Evolutionary conservation across 2,113 vertebrate genomes (phyloP), one percentile per base, ranked within the genome.

Genomic region (Oreochromis tanganicae): DNA sequence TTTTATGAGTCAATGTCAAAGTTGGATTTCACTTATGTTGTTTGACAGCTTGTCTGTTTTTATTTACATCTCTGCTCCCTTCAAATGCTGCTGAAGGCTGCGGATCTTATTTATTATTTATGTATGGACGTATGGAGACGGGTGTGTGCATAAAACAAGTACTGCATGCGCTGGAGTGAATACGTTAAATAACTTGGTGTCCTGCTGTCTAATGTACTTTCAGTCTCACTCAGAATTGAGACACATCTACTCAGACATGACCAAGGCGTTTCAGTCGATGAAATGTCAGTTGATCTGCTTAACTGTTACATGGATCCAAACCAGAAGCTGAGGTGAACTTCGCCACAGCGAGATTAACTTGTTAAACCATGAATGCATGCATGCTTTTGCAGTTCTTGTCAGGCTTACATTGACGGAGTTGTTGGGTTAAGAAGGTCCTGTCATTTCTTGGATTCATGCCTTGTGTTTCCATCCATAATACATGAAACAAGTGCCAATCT

Each of bases 401-500:
- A 63, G 73, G 41, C 82, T 90, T 32, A 34, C 82, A 29, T 84
- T 83, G 52, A 84, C 41, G 4, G 71, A 89, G 59, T 55, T 16
- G 24, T 32, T 10, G 80, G 87, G 84, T 90, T 89, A 80, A 92
- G 79, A 90, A 79, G 81, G 82, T 86, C 71, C 46, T 82, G 90
- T 91, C 59, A 83, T 86, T 88, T 87, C 85, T 88, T 88, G 79
- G 87, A 90, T 88, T 80, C 66, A 6, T 63, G 75, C 24, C 19
- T 87, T 61, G 73, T 38, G 13, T 80, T 84, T 83, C 88, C 88
- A 93, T 94, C 87, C 79, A 94, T 95, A 88, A 93, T 94, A 38
- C 86, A 95, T 94, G 85, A 91, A 93, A 93, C 84, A 80, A 92
- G 85, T 90, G 80, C 82, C 88, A 80, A 83, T 89, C 93, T 95